Evolutionary conservation across 2,113 vertebrate species (phyloP).

Genomic region (Thamnophis sirtalis): DNA sequence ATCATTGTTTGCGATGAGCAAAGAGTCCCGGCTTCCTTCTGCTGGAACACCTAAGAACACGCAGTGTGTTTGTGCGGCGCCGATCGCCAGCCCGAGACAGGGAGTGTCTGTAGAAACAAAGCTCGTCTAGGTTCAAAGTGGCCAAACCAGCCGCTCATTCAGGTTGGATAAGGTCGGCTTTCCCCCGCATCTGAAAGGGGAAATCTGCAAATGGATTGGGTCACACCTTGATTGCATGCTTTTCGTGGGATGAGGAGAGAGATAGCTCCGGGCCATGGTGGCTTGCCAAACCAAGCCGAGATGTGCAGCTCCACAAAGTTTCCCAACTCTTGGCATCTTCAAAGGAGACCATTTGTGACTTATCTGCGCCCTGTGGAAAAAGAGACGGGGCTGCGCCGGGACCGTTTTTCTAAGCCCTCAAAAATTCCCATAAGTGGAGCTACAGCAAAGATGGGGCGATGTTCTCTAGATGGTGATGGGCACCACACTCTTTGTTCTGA

Average conservation of each 20-base stretch:
- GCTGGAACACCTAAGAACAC: neutral
- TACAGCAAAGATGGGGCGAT: too few relatives aligned
- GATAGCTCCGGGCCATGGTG: neutral
- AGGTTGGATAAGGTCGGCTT: neutral
- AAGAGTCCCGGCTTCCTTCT: neutral
- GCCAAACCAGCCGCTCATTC: neutral
- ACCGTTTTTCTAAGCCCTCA: neutral
- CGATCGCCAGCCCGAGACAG: neutral
- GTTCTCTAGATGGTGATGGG: neutral
- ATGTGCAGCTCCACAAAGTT: neutral
- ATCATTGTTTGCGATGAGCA: neutral
- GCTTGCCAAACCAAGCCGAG: constrained; percentile 3
- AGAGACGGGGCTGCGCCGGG: neutral
- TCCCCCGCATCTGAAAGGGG: neutral
- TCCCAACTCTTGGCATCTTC: neutral
- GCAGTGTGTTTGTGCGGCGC: neutral
- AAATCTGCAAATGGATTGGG: neutral
- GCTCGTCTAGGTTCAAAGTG: neutral
- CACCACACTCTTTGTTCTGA: too few relatives aligned
- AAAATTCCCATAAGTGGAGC: too few relatives aligned
- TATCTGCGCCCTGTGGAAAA: neutral
- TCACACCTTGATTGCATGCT: neutral
- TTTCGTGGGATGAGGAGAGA: constrained; percentile 10
- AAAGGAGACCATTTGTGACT: neutral
- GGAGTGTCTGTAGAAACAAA: neutral